Evolutionary conservation across 2,113 vertebrate genomes (phyloP), one percentile per base, ranked within the genome.

Genomic region (Calonectris borealis): DNA sequence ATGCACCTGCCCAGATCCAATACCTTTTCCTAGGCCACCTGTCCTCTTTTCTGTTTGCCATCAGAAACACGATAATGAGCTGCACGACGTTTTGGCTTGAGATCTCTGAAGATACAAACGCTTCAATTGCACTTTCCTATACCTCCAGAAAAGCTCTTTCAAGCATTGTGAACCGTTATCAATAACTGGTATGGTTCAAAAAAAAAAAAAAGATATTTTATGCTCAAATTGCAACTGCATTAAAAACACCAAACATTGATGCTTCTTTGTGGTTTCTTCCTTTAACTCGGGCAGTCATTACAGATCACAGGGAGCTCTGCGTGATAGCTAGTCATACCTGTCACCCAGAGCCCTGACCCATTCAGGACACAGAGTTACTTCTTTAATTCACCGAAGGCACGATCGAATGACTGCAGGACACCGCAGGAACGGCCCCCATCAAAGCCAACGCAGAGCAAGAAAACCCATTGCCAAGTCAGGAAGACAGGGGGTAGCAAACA

Each of bases 161-260:
- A 93, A 89, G 81, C 84, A 70, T 68, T 89, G 86, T 68, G 65
- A 97, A 69, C 82, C 48, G 83, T 81, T 94, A 88, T 68, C 72
- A 79, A 20, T 40, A 62, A 78, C 29, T 11, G 61, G 62, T 13
- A 42, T 32, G 13, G 42, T 48, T 88, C 2, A 70, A 36, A 54
- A 78, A 18, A 36, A 57, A 52, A 21, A 16, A 31, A 51, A 52
- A 34, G 29, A 15, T 29, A 19, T 83, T 90, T 88, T 38, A 48
- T 10, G 32, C 70, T 94, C 44, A 64, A 78, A 83, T 57, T 4
- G 2, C 62, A 91, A 44, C 57, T 89, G 70, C 73, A 69, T 71
- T 75, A 75, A 71, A 86, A 93, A 26, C 68, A 54, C 82, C 83
- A 64, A 88, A 90, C 42, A 26, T 10, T 16, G 77, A 52, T 6